A percentile compares a stretch with the other conserved stretches of the same genome.
Evolutionary conservation across 2,888 invertebrate species (phyloP).

Genomic region (Elaeidobius kamerunicus): DNA sequence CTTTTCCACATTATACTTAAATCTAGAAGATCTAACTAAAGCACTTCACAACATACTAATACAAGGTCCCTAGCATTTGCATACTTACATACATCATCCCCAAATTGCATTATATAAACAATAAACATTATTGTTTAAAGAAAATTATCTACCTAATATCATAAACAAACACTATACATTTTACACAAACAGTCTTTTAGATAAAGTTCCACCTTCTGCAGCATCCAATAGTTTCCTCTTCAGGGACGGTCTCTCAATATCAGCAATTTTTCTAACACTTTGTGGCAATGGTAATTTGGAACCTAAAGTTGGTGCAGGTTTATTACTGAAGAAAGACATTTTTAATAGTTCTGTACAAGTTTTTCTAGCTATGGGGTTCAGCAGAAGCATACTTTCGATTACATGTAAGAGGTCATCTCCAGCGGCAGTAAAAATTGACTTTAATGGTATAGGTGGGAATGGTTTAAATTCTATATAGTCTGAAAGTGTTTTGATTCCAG

Average conservation of each 20-base stretch:
- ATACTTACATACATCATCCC: too few relatives aligned
- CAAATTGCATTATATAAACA: too few relatives aligned
- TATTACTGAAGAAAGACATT: conserved; percentile 88
- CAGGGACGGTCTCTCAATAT: conserved; percentile 64
- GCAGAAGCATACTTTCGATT: conserved; percentile 69
- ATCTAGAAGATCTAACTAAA: too few relatives aligned
- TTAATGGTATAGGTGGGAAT: conserved; percentile 78
- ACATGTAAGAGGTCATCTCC: conserved; percentile 85
- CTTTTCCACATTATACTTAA: too few relatives aligned
- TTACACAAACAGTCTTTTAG: conserved; percentile 66
- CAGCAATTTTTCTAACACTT: conserved; percentile 56
- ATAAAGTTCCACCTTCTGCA: conserved; percentile 65
- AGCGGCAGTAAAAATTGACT: conserved; percentile 94
- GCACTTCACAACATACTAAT: too few relatives aligned
- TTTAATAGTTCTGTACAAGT: conserved; percentile 81
- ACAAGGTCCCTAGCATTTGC: too few relatives aligned
- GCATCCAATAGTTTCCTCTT: conserved; percentile 75
- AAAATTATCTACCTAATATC: too few relatives aligned
- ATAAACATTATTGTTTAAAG: too few relatives aligned
- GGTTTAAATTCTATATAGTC: conserved; percentile 93
- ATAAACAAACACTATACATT: too few relatives aligned
- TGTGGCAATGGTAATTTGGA: conserved; percentile 79
- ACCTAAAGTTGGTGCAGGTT: conserved; percentile 83
- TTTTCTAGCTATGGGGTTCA: conserved; percentile 81
- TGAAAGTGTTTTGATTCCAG: conserved; percentile 73